phyloP scores from a whole-genome alignment of 2,888 invertebrate species.

The Dolichopus griseipennis region DNA sequence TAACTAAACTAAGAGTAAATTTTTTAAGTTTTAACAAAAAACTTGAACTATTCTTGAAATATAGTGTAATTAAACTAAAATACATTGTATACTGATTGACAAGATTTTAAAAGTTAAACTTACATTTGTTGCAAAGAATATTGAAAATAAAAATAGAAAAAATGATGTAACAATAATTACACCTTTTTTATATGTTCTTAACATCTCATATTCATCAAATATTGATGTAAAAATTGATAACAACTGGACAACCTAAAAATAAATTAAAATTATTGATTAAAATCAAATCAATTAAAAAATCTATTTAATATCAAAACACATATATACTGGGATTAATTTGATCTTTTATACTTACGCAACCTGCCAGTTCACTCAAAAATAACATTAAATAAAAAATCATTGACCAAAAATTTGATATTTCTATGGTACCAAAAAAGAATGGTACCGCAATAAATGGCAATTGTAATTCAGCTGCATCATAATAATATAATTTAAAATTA shows the following conservation, averaged over 20 bases:
- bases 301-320: too few relatives aligned
- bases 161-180: slow-evolving; percentile 27
- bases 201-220: slow-evolving; percentile 35
- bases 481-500: background rate
- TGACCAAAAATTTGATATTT: slow-evolving; percentile 63
- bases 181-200: slow-evolving; percentile 27
- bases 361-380: slow-evolving; percentile 46
- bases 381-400: slow-evolving; percentile 68
- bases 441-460: background rate
- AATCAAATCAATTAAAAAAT: slow-evolving; percentile 13
- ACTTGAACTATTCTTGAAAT: too few relatives aligned
- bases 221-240: slow-evolving; percentile 30
- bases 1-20: too few relatives aligned
- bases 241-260: slow-evolving; percentile 26
- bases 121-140: slow-evolving; percentile 27
- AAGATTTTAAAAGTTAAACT: slow-evolving; percentile 17
- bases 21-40: too few relatives aligned
- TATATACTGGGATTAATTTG: too few relatives aligned
- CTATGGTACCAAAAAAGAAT: slow-evolving; percentile 20
- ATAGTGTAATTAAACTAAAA: too few relatives aligned
- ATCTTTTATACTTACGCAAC: slow-evolving; percentile 15
- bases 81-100: too few relatives aligned
- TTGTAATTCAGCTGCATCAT: background rate
- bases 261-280: slow-evolving; percentile 10
- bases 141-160: slow-evolving; percentile 25